Conservation (phyloP, 2,888 invertebrate genomes). For the Odontomyia ornata region DNA sequence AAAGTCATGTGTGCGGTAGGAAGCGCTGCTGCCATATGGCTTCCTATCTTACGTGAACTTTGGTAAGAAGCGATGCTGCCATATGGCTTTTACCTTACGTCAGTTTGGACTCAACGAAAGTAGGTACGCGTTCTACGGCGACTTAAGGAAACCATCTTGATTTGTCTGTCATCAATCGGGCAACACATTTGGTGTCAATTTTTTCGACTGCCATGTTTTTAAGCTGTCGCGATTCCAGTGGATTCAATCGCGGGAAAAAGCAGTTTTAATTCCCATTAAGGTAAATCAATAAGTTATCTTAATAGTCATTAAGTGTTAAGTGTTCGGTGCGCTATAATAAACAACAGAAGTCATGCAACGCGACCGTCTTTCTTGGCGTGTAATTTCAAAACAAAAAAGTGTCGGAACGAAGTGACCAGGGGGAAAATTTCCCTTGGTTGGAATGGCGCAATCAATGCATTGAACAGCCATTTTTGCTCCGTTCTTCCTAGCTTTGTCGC, state of each 20-base stretch:
- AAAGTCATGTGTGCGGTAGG: too few relatives aligned
- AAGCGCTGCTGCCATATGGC: too few relatives aligned
- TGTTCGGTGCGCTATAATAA: background rate
- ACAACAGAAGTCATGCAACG: background rate
- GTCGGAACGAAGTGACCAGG: background rate
- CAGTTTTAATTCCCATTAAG: constrained; percentile 47
- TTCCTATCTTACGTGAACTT: too few relatives aligned
- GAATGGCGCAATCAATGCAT: constrained; percentile 49
- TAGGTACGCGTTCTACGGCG: too few relatives aligned
- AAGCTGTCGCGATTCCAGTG: constrained; percentile 65
- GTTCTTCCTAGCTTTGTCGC: constrained; percentile 30
- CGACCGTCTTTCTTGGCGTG: background rate
- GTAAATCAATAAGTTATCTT: constrained; percentile 42
- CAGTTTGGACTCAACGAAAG: too few relatives aligned
- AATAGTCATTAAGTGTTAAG: constrained; percentile 3
- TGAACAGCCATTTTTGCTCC: constrained; percentile 43
- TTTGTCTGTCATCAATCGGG: constrained; percentile 15
- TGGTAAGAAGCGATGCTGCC: too few relatives aligned
- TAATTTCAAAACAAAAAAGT: constrained; percentile 29
- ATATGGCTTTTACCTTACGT: too few relatives aligned
- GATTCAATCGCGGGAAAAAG: constrained; percentile 64
- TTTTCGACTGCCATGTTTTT: constrained; percentile 78
- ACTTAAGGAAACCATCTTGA: too few relatives aligned
- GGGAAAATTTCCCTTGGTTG: constrained; percentile 36
- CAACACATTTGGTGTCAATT: constrained; percentile 55